Base-by-base conservation (phyloP, 2,888 invertebrate genomes). In the Leptinotarsa tumamoca region DNA sequence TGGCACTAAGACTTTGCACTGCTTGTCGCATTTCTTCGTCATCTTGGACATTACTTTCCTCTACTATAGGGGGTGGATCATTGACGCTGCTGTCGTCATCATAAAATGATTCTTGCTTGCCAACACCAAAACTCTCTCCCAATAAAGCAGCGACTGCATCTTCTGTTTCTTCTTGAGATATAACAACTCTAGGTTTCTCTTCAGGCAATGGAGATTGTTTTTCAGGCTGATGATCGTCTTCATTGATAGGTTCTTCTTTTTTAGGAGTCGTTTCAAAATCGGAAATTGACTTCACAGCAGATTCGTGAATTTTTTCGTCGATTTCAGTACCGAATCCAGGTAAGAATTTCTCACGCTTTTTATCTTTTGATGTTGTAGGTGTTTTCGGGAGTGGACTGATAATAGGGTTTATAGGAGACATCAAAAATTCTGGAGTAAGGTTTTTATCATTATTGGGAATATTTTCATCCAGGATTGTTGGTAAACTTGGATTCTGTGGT, bases 141-240 rank as follows among this genome's bases (percentile, higher is more conserved):
- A 97, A 88, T 49, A 97, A 89, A 1, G 96, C 96, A 13, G 96
- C 96, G 0, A 97, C 96, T 0, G 97, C 97, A 87, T 96, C 96
- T 88, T 95, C 96, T 0, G 96, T 97, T 89, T 97, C 96, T 89
- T 96, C 96, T 88, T 96, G 96, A 0, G 96, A 96, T 83, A 96
- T 96, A 0, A 95, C 91, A 14, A 94, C 95, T 68, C 95, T 91
- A 0, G 94, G 94, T 85, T 95, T 95, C 84, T 95, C 95, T 78
- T 95, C 94, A 15, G 89, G 88, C 73, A 86, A 87, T 84, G 86
- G 89, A 4, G 88, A 85, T 1, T 86, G 85, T 15, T 89, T 89
- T 80, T 84, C 82, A 50, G 66, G 14, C 1, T n/a, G 10, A 51
- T 15, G 33, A 33, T 85, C 83, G 17, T 80, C 82, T 23, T 81